Percentiles rank a stretch among this genome's conserved stretches.
Evolutionary conservation across 1,140 invertebrate genomes (phyloP).

Genomic region (Oedothorax gibbosus): DNA sequence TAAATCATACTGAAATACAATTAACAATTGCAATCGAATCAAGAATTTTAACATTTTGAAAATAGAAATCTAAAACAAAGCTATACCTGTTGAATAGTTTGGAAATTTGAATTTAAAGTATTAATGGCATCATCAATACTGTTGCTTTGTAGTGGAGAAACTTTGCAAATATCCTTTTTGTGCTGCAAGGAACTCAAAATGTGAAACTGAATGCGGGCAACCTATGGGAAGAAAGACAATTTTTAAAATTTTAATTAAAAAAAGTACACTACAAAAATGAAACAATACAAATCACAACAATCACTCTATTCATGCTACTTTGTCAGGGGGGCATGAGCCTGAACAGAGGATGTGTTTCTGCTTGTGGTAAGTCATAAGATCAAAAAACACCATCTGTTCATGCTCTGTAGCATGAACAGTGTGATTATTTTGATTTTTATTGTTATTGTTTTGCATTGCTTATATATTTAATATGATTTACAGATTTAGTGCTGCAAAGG

Average conservation of each 20-base stretch:
- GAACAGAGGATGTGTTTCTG: not conserved
- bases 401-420: no score
- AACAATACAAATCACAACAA: not conserved
- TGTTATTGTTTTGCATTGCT: no score
- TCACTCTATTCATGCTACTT: no score
- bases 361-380: no score
- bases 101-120: constrained; percentile 72
- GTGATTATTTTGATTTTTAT: no score
- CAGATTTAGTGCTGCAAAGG: no score
- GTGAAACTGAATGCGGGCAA: constrained; percentile 81
- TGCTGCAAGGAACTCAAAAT: constrained; percentile 77
- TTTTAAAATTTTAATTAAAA: not conserved
- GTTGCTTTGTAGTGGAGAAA: constrained; percentile 66
- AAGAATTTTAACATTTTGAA: no score
- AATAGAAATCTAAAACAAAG: not conserved
- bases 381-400: no score
- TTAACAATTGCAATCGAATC: no score
- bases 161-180: constrained; percentile 61
- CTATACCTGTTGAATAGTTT: constrained; percentile 67
- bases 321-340: no score
- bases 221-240: constrained; percentile 64
- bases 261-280: not conserved
- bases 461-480: no score
- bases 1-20: no score
- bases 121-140: constrained; percentile 67